Evolutionary conservation across 2,888 invertebrate species (phyloP).

Genomic region (Temnothorax unifasciatus): DNA sequence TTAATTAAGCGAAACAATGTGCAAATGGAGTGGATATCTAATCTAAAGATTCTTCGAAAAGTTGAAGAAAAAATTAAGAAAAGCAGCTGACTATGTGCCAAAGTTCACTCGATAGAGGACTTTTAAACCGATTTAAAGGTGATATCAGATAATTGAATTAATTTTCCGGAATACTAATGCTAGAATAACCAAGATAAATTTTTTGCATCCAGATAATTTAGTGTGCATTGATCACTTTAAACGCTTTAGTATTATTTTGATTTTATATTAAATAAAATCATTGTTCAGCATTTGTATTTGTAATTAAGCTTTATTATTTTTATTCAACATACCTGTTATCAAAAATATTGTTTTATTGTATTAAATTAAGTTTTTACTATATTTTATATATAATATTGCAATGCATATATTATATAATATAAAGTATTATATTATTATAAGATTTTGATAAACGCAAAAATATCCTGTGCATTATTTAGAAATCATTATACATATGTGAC

Average conservation of each 20-base stretch:
- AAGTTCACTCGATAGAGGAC: neutral
- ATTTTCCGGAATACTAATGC: neutral
- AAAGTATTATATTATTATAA: neutral
- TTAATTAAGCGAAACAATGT: slow-evolving; percentile 38
- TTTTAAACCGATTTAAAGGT: neutral
- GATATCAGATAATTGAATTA: neutral
- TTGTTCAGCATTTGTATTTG: neutral
- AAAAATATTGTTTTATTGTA: slow-evolving; percentile 2
- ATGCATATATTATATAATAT: neutral
- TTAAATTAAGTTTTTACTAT: neutral
- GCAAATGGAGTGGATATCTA: neutral
- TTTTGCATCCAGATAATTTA: neutral
- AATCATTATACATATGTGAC: too few relatives aligned
- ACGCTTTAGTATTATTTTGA: neutral
- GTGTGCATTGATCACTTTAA: neutral
- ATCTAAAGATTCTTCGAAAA: neutral
- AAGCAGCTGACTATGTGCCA: neutral
- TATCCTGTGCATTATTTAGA: too few relatives aligned
- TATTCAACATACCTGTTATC: neutral
- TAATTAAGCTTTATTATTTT: neutral
- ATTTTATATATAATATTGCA: neutral
- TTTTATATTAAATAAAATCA: neutral
- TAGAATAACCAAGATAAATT: neutral
- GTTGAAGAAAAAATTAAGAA: neutral
- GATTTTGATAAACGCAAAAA: too few relatives aligned